Evolutionary conservation across 2,888 invertebrate species (phyloP).

Genomic region (Mythimna ferrago): DNA sequence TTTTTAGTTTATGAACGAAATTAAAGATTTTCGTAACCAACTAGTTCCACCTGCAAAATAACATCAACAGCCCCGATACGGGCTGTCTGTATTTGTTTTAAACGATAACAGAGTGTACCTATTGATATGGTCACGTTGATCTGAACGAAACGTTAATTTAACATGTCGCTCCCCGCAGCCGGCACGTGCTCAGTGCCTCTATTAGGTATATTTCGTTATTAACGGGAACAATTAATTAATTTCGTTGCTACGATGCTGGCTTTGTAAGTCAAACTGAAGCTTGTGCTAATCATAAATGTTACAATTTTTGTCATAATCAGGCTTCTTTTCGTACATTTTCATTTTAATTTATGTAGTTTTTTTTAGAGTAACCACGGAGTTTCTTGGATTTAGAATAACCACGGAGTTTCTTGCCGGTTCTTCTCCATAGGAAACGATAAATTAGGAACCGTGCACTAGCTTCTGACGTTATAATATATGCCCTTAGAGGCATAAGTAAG

Average conservation of each 20-base stretch:
- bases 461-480: too few species aligned
- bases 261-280: slow-evolving; percentile 25
- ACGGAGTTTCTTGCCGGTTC: too few species aligned
- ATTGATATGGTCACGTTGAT: slow-evolving; percentile 29
- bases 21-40: not conserved
- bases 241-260: slow-evolving; percentile 18
- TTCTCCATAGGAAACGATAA: too few species aligned
- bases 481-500: too few species aligned
- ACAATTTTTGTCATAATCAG: slow-evolving; percentile 2
- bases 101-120: slow-evolving; percentile 18
- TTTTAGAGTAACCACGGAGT: too few species aligned
- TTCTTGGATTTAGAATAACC: too few species aligned
- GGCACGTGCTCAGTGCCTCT: slow-evolving; percentile 21
- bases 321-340: not conserved
- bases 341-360: not conserved
- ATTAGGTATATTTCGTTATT: slow-evolving; percentile 38
- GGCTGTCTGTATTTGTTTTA: slow-evolving; percentile 25
- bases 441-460: too few species aligned
- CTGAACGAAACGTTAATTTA: slow-evolving; percentile 24
- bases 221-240: slow-evolving; percentile 42
- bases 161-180: slow-evolving; percentile 5
- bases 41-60: not conserved
- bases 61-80: not conserved
- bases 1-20: slow-evolving; percentile 4
- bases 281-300: slow-evolving; percentile 22